Conservation (phyloP, 92 coral and sea anemone genomes). For the Actinernus sp. region DNA sequence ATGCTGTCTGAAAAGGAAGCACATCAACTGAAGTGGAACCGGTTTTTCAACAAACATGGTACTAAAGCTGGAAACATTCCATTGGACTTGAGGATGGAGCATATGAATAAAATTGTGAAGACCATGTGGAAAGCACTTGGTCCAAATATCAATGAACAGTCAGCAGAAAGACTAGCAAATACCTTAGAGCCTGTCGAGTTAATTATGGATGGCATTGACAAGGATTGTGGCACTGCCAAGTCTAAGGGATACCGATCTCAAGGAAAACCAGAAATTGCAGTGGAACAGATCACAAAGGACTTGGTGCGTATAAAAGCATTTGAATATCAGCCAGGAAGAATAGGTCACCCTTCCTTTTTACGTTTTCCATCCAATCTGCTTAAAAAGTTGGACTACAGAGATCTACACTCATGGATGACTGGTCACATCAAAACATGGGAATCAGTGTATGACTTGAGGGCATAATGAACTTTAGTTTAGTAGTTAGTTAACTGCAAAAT, state of each 20-base stretch:
- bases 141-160: slow-evolving; percentile 21
- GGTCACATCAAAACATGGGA: slow-evolving; percentile 52
- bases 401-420: slow-evolving; percentile 60
- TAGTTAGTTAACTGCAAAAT: too few relatives aligned
- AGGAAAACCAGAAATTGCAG: slow-evolving; percentile 33
- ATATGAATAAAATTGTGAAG: too few relatives aligned
- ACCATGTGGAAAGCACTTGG: slow-evolving; percentile 41
- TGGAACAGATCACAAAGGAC: not conserved
- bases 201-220: slow-evolving; percentile 36
- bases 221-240: slow-evolving; percentile 31
- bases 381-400: slow-evolving; percentile 58
- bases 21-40: slow-evolving; percentile 43
- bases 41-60: slow-evolving; percentile 52
- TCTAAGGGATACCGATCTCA: slow-evolving; percentile 14
- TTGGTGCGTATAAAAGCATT: not conserved
- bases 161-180: slow-evolving; percentile 30
- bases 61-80: slow-evolving; percentile 36
- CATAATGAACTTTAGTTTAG: not conserved
- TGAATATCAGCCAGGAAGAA: slow-evolving; percentile 10
- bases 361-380: slow-evolving; percentile 33
- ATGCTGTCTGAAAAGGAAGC: slow-evolving; percentile 48
- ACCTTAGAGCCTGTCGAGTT: slow-evolving; percentile 37
- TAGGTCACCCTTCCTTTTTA: slow-evolving; percentile 39
- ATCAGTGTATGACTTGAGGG: slow-evolving; percentile 23
- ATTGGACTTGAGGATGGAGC: slow-evolving; percentile 58